Evolutionary conservation across 2,797 vertebrate genomes (phyloP), one percentile per base, ranked within the genome.

Genomic region (Rhyacichthys aspro): DNA sequence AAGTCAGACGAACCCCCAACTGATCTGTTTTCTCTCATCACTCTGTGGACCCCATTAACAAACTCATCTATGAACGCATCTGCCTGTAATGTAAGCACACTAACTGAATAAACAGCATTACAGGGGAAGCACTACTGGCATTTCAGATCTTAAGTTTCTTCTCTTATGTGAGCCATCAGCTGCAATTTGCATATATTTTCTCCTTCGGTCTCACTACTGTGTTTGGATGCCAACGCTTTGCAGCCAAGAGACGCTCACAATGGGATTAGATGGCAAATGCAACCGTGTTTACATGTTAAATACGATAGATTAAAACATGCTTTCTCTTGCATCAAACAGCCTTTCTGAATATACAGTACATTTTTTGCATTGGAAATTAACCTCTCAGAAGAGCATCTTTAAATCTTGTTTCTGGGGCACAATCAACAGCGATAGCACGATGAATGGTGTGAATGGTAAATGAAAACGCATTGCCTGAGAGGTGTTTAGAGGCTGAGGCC

Each of bases 1-100:
- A 71, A 74, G 52, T 39, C n/a, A 15, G 53, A 73, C 76, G 56
- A 75, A 73, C 81, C 60, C 63, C 70, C 72, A 57, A 48, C 56
- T 65, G 67, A 38, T 70, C 43, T 52, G 59, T 60, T 67, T 68
- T 68, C 64, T 14, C 57, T 32, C 55, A 38, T 70, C 58, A 43
- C 50, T 62, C 73, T 68, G 59, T 8, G 11, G 54, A 33, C 48
- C 53, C 41, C 10, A 7, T 73, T 50, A 59, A 53, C 61, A 66
- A 59, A 68, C 70, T 11, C 15, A 14, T 34, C 43, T 46, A 39
- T 52, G 74, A 76, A 64, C 41, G 49, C 53, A 45, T 67, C 38
- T 50, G 36, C 47, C 54, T 65, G 63, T 67, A 46, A 77, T 80
- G 73, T 49, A 47, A 67, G 68, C 56, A 56, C 56, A 38, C 32